phyloP scores from a whole-genome alignment of 2,113 vertebrate species.

The Pygathrix nemaeus region DNA sequence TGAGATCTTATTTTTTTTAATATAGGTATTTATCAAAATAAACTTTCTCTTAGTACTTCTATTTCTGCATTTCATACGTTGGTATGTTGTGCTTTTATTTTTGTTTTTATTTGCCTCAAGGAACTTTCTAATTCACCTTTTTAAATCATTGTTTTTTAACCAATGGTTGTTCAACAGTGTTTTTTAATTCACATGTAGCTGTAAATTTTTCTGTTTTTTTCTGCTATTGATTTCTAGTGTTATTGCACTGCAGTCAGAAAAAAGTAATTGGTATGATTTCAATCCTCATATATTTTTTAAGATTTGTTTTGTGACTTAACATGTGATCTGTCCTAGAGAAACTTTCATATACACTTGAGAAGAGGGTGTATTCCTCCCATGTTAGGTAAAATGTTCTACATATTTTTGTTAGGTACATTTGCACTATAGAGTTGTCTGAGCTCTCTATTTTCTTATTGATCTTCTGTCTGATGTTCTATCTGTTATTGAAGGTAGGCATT shows the following conservation, averaged over 20 bases:
- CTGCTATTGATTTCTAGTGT: not conserved
- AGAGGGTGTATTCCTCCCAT: not conserved
- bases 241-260: not conserved
- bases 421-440: not conserved
- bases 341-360: not conserved
- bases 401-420: not conserved
- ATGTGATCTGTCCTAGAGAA: not conserved
- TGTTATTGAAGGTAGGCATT: not conserved
- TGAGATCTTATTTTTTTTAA: not conserved
- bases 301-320: not conserved
- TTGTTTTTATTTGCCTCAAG: not conserved
- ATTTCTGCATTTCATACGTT: not conserved
- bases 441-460: not conserved
- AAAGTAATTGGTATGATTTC: not conserved
- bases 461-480: not conserved
- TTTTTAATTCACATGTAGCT: not conserved
- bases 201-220: not conserved
- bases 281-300: not conserved
- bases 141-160: no score
- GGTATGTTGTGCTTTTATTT: not conserved
- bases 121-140: not conserved
- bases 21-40: not conserved
- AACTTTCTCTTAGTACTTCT: not conserved
- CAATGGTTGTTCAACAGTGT: not conserved
- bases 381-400: no score